A percentile compares a stretch with the other conserved stretches of the same genome.
Conservation (phyloP, 2,888 invertebrate species). For the Carterocephalus palaemon region DNA sequence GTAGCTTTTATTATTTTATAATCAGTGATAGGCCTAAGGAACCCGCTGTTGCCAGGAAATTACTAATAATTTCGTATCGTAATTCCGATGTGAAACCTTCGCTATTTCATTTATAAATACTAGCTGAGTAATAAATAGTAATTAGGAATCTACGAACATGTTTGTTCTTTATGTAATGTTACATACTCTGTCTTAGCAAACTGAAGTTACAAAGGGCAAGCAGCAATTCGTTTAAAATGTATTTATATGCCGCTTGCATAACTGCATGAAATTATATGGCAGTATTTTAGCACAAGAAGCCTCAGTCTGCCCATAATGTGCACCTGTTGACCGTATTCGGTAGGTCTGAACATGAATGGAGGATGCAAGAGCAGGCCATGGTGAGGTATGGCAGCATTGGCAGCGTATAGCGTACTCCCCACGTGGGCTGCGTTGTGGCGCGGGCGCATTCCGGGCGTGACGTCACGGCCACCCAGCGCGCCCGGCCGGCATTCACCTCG, state of each 20-base stretch:
- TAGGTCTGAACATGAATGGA: conserved; percentile 53
- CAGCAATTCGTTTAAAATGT: no score
- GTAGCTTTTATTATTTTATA: conserved; percentile 6
- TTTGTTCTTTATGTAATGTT: no score
- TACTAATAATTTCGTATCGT: no score
- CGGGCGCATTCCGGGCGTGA: conserved; percentile 75
- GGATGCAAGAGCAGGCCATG: conserved; percentile 37
- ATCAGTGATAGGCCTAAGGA: no score
- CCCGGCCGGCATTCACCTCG: conserved; percentile 70
- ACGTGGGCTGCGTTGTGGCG: conserved; percentile 52
- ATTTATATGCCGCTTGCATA: not conserved
- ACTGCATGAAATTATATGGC: conserved; percentile 6
- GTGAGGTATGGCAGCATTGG: conserved; percentile 42
- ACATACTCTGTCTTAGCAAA: no score
- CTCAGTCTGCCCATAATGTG: conserved; percentile 19
- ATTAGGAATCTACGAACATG: no score
- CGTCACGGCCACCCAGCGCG: conserved; percentile 78
- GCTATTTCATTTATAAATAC: no score
- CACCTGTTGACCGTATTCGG: conserved; percentile 44
- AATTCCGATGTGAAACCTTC: no score
- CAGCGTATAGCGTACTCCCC: conserved; percentile 59
- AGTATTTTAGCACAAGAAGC: conserved; percentile 7
- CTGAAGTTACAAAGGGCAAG: no score
- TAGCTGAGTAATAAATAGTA: no score
- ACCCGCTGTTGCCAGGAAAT: no score